Evolutionary conservation across 2,888 invertebrate genomes (phyloP).

Genomic region (Diabrotica balteata): DNA sequence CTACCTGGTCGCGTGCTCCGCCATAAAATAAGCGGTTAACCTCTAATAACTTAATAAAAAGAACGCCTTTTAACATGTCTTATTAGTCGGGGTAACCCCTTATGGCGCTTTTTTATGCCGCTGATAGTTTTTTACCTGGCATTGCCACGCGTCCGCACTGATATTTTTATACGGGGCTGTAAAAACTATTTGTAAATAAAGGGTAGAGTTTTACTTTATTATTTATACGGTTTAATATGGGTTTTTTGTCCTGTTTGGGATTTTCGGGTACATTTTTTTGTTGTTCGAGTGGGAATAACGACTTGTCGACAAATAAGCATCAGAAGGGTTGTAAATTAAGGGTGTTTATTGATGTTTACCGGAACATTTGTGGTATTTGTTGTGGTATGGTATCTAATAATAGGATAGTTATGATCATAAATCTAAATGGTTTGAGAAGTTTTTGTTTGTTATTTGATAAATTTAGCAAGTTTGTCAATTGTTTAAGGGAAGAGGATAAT

Average conservation of each 20-base stretch:
- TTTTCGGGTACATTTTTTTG: constrained; percentile 15
- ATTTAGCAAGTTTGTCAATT: no score
- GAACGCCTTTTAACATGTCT: constrained; percentile 42
- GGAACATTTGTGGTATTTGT: constrained; percentile 14
- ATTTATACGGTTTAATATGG: constrained; percentile 32
- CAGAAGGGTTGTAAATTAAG: constrained; percentile 25
- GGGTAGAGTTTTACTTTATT: constrained; percentile 44
- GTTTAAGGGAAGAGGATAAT: no score
- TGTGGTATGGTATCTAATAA: constrained; percentile 6
- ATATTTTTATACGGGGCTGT: constrained; percentile 47
- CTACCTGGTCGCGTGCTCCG: constrained; percentile 59
- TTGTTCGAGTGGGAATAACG: constrained; percentile 18
- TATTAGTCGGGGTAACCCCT: constrained; percentile 50
- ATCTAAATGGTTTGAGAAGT: no score
- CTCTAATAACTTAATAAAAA: constrained; percentile 60
- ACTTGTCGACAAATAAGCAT: constrained; percentile 20
- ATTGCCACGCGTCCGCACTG: constrained; percentile 49
- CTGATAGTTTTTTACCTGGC: constrained; percentile 50
- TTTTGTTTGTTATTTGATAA: no score
- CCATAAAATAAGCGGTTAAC: constrained; percentile 59
- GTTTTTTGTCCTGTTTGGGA: constrained; percentile 15
- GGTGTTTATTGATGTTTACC: constrained; percentile 18
- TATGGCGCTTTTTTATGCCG: constrained; percentile 44
- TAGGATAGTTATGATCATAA: not conserved
- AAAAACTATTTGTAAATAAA: constrained; percentile 53